A percentile compares a stretch with the other conserved stretches of the same genome.
phyloP scores from a whole-genome alignment of 2,113 vertebrate genomes.

The Neotoma lepida region DNA sequence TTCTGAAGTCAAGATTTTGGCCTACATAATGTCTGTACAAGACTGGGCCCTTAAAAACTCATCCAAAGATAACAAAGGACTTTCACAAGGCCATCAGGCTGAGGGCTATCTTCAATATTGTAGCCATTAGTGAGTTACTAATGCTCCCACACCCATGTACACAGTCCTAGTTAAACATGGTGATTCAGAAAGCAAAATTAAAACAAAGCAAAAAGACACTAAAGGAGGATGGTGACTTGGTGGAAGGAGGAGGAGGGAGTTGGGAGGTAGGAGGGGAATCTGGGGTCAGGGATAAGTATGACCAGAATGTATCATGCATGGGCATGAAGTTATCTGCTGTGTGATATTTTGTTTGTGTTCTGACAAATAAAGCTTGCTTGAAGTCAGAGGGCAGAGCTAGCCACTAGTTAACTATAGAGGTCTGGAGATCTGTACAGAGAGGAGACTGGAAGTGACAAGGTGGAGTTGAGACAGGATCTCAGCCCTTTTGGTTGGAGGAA shows the following conservation, averaged over 20 bases:
- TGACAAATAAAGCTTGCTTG: too few species aligned
- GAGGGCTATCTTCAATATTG: neutral
- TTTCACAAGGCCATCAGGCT: neutral
- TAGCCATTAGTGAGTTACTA: too few species aligned
- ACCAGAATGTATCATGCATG: neutral
- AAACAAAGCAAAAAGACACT: neutral
- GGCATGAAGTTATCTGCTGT: neutral
- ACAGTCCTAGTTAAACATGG: neutral
- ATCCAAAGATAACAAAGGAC: too few species aligned
- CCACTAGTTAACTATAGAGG: too few species aligned
- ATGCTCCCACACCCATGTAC: neutral
- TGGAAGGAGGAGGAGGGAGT: neutral
- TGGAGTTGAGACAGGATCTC: too few species aligned
- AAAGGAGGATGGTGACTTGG: neutral
- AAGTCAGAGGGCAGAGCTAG: too few species aligned
- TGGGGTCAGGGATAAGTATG: fast-evolving
- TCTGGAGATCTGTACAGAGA: too few species aligned
- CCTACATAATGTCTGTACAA: neutral
- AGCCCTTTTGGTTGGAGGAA: too few species aligned
- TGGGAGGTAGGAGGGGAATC: neutral
- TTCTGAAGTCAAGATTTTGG: neutral
- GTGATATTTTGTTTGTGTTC: too few species aligned
- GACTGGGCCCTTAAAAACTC: neutral
- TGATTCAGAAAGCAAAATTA: neutral
- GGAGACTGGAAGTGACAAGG: too few species aligned